Evolutionary conservation across 2,113 vertebrate species (phyloP).

Genomic region (Synodontis membranacea): DNA sequence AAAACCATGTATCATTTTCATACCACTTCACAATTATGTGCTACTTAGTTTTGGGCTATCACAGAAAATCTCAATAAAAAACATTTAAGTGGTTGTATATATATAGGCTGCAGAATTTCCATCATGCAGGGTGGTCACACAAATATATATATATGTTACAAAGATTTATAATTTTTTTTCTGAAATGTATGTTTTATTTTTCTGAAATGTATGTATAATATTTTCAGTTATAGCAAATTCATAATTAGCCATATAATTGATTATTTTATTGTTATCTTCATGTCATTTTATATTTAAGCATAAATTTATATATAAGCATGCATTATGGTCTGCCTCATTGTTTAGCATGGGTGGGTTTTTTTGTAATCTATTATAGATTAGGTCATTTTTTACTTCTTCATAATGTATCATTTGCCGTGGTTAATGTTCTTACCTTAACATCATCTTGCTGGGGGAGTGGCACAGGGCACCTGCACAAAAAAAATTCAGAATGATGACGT

Average conservation of each 20-base stretch:
- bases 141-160: neutral
- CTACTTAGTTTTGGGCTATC: no score
- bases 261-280: neutral
- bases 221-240: neutral
- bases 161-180: neutral
- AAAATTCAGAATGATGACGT: no score
- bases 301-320: neutral
- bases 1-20: no score
- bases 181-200: neutral
- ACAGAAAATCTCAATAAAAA: no score
- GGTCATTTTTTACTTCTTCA: neutral
- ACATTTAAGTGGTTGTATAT: no score
- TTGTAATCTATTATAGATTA: neutral
- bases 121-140: neutral
- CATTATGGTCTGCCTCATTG: neutral
- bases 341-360: neutral
- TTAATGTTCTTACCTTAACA: neutral
- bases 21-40: no score
- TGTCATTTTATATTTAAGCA: neutral
- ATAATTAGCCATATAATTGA: neutral
- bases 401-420: neutral
- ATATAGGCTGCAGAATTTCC: no score
- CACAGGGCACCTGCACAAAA: no score
- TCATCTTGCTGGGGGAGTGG: no score
- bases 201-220: neutral